Percentiles rank a stretch among this genome's conserved stretches.
Conservation (phyloP, 2,888 invertebrate species). For the Cinara cedri region DNA sequence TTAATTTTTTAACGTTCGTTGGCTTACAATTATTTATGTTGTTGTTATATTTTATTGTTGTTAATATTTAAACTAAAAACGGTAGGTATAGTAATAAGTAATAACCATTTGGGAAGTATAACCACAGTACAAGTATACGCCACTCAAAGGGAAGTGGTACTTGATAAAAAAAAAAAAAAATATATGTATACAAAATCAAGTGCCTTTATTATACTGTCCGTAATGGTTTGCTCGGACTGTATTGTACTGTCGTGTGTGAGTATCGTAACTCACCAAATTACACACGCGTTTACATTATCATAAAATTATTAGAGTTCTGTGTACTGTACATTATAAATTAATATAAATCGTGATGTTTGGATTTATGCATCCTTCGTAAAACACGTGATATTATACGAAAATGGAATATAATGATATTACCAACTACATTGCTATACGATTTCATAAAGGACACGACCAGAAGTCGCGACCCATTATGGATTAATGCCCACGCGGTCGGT, state of each 20-base stretch:
- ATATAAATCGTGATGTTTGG: constrained; percentile 23
- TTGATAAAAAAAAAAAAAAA: not conserved
- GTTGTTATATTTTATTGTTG: not conserved
- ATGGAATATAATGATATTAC: constrained; percentile 6
- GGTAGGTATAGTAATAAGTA: not conserved
- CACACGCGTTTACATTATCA: not conserved
- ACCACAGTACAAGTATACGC: too few species aligned
- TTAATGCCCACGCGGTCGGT: constrained; percentile 38
- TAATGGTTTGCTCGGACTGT: constrained; percentile 2
- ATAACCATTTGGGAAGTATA: not conserved
- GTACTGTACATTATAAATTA: not conserved
- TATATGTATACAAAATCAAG: too few species aligned
- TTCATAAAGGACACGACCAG: constrained; percentile 23
- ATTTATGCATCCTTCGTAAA: constrained; percentile 11
- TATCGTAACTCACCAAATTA: constrained; percentile 25
- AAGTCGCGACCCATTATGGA: constrained; percentile 23
- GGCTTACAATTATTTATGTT: not conserved
- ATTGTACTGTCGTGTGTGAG: not conserved
- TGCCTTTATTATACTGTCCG: not conserved
- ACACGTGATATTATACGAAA: not conserved
- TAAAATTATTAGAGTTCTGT: not conserved
- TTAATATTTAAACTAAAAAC: constrained; percentile 2
- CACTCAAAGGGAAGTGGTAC: not conserved
- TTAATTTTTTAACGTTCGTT: constrained; percentile 23
- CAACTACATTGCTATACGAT: too few species aligned